phyloP scores from a whole-genome alignment of 1,140 invertebrate species.

The Diploscapter pachys region DNA sequence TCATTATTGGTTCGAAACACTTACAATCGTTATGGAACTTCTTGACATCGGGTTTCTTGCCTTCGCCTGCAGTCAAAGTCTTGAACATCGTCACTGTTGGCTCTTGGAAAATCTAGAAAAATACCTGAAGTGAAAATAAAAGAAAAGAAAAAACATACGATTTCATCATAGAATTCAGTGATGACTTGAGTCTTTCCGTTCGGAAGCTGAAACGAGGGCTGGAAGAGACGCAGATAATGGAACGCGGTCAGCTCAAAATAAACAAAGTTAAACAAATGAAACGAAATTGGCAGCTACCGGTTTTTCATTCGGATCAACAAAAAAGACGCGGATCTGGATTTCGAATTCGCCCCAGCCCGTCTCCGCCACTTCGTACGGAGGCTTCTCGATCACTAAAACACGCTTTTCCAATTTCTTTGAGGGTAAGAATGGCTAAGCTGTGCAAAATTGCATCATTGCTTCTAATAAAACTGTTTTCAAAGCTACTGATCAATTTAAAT shows the following conservation, averaged over 20 bases:
- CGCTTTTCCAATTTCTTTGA: neutral
- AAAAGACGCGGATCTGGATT: constrained; percentile 95
- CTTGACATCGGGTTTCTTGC: constrained; percentile 36
- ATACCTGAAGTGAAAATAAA: neutral
- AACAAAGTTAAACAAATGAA: constrained; percentile 23
- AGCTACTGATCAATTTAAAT: too few species aligned
- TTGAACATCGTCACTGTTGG: constrained; percentile 89
- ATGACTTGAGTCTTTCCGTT: constrained; percentile 75
- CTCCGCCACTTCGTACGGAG: constrained; percentile 94
- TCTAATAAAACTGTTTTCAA: too few species aligned
- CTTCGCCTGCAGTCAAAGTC: constrained; percentile 66
- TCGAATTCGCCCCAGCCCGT: constrained; percentile 99
- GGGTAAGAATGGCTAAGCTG: too few species aligned
- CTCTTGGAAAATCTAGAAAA: constrained; percentile 75
- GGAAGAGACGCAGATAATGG: constrained; percentile 90
- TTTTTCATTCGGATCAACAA: constrained; percentile 91
- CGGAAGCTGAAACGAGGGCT: constrained; percentile 63
- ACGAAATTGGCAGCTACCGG: constrained; percentile 66
- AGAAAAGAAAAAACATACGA: constrained; percentile 64
- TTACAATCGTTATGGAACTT: constrained; percentile 41
- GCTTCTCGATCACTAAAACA: constrained; percentile 74
- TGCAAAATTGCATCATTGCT: neutral
- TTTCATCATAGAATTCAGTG: constrained; percentile 92
- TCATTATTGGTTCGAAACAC: constrained; percentile 35
- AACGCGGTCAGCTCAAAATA: constrained; percentile 81